Evolutionary conservation across 2,888 invertebrate genomes (phyloP), one percentile per base, ranked within the genome.

Genomic region (Xylophagus ater): DNA sequence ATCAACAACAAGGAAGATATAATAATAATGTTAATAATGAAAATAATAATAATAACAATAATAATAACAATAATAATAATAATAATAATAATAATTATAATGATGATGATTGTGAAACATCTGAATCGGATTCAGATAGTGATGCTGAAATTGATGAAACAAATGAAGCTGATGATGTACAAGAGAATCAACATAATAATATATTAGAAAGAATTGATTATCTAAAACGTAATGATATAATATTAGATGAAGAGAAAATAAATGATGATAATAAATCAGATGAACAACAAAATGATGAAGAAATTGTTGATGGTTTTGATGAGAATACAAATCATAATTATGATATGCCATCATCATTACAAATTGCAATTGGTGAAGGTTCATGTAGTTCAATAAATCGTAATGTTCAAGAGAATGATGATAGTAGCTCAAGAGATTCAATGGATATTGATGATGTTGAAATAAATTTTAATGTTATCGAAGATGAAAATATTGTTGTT

Each of bases 401-500:
- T 20, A 19, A 30, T n/a, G 41, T 41, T 3, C 44, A 44, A 12
- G 45, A 47, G 15, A 49, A 47, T 33, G 49, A 49, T 37, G 49
- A 49, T 20, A 49, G 44, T 28, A n/a, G 38, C 32, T 47, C 47
- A 12, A 37, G 47, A 3, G 49, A 49, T 24, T 47, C 47, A 17
- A 47, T 49, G 49, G 47, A 47, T 9, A 44, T 41, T 17, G 47
- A 45, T 25, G 45, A 46, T 30, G 42, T 40, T 29, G 42, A 23
- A 10, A 20, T 41, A 4, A 40, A 40, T 37, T 37, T 46, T 12
- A 26, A 34, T 23, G 40, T 37, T 31, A 41, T 40, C 13, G 35
- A 36, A 18, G 40, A 38, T 13, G 39, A 32, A 21, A 42, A 41
- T 23, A 34, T 12, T 18, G 10, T 19, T 6, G 25, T 21, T 9